Percentiles rank a stretch among this genome's conserved stretches.
These are phyloP conservation scores for Mylabris sibirica DNA, from an alignment of 2,888 invertebrate species.

Conservation along the genomic window DNA sequence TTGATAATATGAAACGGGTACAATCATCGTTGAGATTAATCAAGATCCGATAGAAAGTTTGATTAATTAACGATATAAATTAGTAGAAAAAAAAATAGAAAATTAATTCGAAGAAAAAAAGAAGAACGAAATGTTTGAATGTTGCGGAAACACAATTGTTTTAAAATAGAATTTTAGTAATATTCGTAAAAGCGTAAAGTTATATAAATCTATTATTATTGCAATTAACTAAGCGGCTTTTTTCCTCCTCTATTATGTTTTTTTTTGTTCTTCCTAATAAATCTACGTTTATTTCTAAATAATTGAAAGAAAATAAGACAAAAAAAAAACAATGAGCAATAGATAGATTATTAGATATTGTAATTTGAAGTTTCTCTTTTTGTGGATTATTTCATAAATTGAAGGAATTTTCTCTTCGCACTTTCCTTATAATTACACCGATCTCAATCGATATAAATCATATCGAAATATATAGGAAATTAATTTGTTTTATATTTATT, in stretches of 20 bases:
- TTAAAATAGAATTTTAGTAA: constrained; percentile 30
- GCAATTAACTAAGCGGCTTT: constrained; percentile 32
- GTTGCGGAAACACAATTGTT: constrained; percentile 35
- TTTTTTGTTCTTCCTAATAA: constrained; percentile 23
- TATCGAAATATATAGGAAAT: constrained; percentile 19
- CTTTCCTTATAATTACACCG: constrained; percentile 47
- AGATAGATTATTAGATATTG: constrained; percentile 17
- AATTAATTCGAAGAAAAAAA: neutral
- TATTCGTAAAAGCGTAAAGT: constrained; percentile 49
- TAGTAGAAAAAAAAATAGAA: constrained; percentile 19
- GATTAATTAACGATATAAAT: constrained; percentile 18
- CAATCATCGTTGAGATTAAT: neutral
- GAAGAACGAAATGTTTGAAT: neutral
- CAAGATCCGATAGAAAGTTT: constrained; percentile 8
- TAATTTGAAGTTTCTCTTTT: constrained; percentile 48
- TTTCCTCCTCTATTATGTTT: neutral
- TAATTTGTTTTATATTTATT: constrained; percentile 13
- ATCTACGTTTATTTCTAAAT: constrained; percentile 10
- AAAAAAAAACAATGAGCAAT: constrained; percentile 1
- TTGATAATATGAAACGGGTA: neutral
- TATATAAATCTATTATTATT: constrained; percentile 49
- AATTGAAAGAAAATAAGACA: neutral
- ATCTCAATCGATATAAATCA: constrained; percentile 20
- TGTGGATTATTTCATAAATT: constrained; percentile 44
- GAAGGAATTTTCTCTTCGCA: constrained; percentile 49